These are phyloP conservation scores for Lucifuga dentata DNA, from an alignment of 2,113 vertebrate species.

Conservation along the genomic window DNA sequence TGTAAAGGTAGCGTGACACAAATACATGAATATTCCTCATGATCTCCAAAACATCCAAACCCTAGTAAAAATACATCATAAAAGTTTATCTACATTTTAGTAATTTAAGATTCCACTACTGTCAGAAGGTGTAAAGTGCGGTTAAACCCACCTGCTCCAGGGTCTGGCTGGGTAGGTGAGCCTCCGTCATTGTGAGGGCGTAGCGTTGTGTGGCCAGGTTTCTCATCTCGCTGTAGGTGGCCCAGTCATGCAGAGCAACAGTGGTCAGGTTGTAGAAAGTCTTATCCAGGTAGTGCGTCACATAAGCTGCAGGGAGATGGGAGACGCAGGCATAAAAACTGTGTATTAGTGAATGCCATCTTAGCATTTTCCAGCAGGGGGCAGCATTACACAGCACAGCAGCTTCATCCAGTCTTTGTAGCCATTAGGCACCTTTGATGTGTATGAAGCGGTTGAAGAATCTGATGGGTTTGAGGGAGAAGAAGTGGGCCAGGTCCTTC, in stretches of 20 bases:
- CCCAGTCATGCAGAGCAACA: conserved; percentile 98
- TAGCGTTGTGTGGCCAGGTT: conserved; percentile 97
- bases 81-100: not conserved
- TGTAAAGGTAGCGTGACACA: conserved; percentile 98
- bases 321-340: not conserved
- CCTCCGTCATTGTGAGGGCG: conserved; percentile 95
- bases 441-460: conserved; percentile 99
- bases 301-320: conserved; percentile 84
- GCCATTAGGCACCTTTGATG: conserved; percentile 89
- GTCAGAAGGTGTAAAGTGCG: not conserved
- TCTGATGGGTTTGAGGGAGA: conserved; percentile 94
- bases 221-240: conserved; percentile 99
- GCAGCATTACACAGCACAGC: not conserved
- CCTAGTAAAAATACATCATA: conserved; percentile 84
- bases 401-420: not conserved
- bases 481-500: conserved; percentile 97
- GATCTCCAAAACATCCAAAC: conserved; percentile 97
- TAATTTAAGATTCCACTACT: not conserved
- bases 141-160: conserved; percentile 90
- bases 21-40: conserved; percentile 99
- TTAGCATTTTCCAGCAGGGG: conserved; percentile 11
- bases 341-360: not conserved
- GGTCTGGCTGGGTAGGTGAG: conserved; percentile 97
- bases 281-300: conserved; percentile 98
- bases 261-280: conserved; percentile 99